These are phyloP conservation scores for Actinostola sp. DNA, from an alignment of 92 coral and sea anemone genomes.

Conservation along the genomic window DNA sequence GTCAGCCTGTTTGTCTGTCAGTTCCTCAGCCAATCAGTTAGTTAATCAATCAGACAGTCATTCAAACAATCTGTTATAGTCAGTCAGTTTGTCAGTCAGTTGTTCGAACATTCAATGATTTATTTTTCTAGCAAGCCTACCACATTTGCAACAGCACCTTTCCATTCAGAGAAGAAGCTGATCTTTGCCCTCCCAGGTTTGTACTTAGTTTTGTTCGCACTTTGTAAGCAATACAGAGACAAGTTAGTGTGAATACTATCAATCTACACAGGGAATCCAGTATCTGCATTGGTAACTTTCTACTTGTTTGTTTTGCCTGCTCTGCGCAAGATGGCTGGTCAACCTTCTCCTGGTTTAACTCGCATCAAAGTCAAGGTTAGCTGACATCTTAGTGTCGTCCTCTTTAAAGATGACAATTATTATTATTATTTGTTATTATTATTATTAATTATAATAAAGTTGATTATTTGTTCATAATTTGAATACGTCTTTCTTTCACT, in stretches of 20 bases:
- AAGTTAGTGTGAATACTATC: background rate
- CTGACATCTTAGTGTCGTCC: background rate
- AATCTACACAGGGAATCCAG: constrained; percentile 82
- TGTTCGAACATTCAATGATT: background rate
- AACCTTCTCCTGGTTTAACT: constrained; percentile 63
- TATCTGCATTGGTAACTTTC: constrained; percentile 95
- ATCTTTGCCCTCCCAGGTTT: constrained; percentile 93
- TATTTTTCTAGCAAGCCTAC: constrained; percentile 75
- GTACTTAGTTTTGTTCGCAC: background rate
- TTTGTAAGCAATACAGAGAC: background rate
- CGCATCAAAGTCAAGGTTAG: constrained; percentile 81
- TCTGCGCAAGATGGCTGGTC: constrained; percentile 83
- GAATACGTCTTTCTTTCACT: too few species aligned
- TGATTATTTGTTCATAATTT: too few species aligned
- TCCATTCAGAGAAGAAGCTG: constrained; percentile 55
- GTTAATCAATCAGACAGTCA: too few species aligned
- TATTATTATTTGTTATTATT: background rate
- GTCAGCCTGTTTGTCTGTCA: too few species aligned
- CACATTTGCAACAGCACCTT: constrained; percentile 81
- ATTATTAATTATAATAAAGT: background rate
- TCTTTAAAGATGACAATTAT: background rate
- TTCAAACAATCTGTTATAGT: too few species aligned
- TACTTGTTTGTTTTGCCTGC: constrained; percentile 94
- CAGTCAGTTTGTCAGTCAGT: background rate
- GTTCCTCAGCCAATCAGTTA: too few species aligned